A percentile compares a stretch with the other conserved stretches of the same genome.
Evolutionary conservation across 2,113 vertebrate genomes (phyloP).

Genomic region (Odocoileus virginianus): DNA sequence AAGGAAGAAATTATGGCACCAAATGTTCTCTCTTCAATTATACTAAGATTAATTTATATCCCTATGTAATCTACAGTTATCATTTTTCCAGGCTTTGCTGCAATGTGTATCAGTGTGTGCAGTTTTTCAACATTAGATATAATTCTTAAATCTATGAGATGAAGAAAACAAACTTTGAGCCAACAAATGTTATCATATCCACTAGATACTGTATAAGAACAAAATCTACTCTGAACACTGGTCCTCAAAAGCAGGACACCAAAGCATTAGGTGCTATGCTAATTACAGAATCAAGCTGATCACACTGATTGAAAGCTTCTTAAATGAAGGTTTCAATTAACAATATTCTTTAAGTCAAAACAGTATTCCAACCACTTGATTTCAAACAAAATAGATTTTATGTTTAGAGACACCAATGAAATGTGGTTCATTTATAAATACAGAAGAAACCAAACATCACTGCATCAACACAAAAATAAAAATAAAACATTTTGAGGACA

Average conservation of each 20-base stretch:
- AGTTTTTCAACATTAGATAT: constrained; percentile 53
- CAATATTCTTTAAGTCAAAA: constrained; percentile 45
- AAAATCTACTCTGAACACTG: constrained; percentile 70
- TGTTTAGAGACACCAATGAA: constrained; percentile 72
- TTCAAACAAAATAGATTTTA: constrained; percentile 74
- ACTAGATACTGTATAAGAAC: constrained; percentile 50
- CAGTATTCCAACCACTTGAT: constrained; percentile 73
- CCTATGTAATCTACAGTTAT: background rate
- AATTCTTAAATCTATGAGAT: constrained; percentile 53
- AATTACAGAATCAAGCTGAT: constrained; percentile 67
- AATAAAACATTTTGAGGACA: constrained; percentile 59
- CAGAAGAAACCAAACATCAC: constrained; percentile 69
- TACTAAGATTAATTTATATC: background rate
- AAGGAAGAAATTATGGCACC: background rate
- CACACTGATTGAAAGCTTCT: constrained; percentile 52
- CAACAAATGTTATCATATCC: constrained; percentile 64
- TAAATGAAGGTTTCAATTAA: constrained; percentile 17
- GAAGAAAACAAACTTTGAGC: constrained; percentile 66
- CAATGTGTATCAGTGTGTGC: constrained; percentile 4
- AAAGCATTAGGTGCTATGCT: constrained; percentile 60
- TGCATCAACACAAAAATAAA: constrained; percentile 67
- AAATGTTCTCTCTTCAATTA: background rate
- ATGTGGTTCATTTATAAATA: constrained; percentile 71
- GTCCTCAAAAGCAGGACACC: constrained; percentile 71
- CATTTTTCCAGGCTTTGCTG: constrained; percentile 11